A percentile compares a stretch with the other conserved stretches of the same genome.
These are phyloP conservation scores for Hypolimnas misippus DNA, from an alignment of 2,888 invertebrate species.

Conservation along the genomic window DNA sequence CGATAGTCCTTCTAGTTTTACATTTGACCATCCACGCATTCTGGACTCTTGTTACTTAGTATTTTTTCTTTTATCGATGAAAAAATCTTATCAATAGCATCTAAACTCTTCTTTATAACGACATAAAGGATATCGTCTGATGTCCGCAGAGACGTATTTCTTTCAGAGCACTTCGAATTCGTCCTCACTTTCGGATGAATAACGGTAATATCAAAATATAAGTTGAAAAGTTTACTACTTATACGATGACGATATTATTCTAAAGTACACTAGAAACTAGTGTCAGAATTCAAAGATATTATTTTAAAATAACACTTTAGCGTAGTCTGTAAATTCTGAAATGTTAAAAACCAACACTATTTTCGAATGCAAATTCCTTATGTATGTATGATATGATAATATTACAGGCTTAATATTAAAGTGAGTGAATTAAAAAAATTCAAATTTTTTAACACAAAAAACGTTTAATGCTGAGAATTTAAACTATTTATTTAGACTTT, in stretches of 20 bases:
- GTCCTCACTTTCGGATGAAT: conserved; percentile 51
- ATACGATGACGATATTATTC: conserved; percentile 19
- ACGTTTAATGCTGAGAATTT: too few species aligned
- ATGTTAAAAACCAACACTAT: too few species aligned
- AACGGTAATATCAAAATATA: conserved; percentile 53
- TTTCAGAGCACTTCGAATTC: conserved; percentile 40
- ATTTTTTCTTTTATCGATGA: not conserved
- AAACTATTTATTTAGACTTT: too few species aligned
- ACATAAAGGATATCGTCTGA: conserved; percentile 32
- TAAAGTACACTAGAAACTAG: not conserved
- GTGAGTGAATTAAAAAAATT: too few species aligned
- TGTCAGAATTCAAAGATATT: not conserved
- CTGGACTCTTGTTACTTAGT: not conserved
- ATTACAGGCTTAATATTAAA: too few species aligned
- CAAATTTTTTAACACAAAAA: too few species aligned
- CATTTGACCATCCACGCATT: not conserved
- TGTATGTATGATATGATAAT: too few species aligned
- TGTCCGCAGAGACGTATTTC: conserved; percentile 40
- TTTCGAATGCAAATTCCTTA: too few species aligned
- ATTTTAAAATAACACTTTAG: not conserved
- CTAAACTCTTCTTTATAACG: conserved; percentile 32
- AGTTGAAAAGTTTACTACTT: conserved; percentile 29
- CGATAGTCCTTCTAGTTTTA: not conserved
- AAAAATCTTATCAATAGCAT: not conserved
- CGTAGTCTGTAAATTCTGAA: not conserved